Evolutionary conservation across 2,888 invertebrate species (phyloP), one percentile per base, ranked within the genome.

Genomic region (Apamea crenata): DNA sequence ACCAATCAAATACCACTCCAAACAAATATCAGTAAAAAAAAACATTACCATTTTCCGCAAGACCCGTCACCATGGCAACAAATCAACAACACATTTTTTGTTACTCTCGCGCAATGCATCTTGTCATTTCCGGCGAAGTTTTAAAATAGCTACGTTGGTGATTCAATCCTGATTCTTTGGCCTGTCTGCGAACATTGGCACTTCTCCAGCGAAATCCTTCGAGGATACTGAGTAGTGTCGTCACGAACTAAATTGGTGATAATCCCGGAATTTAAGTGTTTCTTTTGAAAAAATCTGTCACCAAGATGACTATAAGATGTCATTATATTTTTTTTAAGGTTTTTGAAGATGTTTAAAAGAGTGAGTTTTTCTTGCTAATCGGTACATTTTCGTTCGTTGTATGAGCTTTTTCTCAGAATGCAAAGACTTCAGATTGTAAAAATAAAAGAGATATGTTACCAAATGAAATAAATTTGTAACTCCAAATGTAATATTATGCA

Each of bases 141-240:
- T 84, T 79, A 87, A 88, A 87, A 87, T 89, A 87, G 84, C 74
- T 16, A 5, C 36, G 29, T 32, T 63, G 50, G 82, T 88, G 89
- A 89, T 89, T 89, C 90, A 89, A 88, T 88, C 86, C 78, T 53
- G 67, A 84, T 87, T 84, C 85, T 85, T 88, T 80, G 77, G 74
- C 66, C 47, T 74, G 84, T 87, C 90, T 81, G 90, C 73, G 29
- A 83, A 79, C 70, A 59, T 85, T 89, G 89, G 89, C 88, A 69
- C 18, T 16, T 1, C 8, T 77, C 90, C 88, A 90, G 70, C 44
- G 8, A 53, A 70, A 66, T 89, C 89, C 89, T 89, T 78, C 53
- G 80, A 87, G 90, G 90, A 89, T 86, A 65, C 74, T 44, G 16
- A 29, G 16, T 8, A 32, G 36, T 87, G 87, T 88, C 88, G 90